Evolutionary conservation across 2,113 vertebrate genomes (phyloP).

Genomic region (Pterocles orientalis): DNA sequence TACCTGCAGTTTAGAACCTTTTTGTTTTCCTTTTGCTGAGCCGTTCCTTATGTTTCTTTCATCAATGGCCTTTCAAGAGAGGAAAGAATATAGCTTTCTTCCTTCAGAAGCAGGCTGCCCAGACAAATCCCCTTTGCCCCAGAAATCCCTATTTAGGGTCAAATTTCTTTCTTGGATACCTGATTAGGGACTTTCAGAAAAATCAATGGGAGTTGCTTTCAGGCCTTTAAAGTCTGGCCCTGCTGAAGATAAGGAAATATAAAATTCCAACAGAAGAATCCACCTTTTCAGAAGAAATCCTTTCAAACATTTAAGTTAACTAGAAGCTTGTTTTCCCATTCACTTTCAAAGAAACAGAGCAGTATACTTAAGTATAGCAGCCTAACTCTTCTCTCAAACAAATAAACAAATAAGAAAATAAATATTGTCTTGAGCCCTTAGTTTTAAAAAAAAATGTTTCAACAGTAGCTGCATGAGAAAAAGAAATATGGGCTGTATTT

Average conservation of each 20-base stretch:
- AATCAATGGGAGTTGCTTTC: constrained; percentile 1
- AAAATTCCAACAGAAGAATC: background rate
- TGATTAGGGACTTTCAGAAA: constrained; percentile 9
- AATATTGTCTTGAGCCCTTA: background rate
- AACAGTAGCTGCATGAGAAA: background rate
- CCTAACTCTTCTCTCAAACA: background rate
- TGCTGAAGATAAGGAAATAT: background rate
- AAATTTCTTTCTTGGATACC: constrained; percentile 7
- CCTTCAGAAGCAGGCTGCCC: background rate
- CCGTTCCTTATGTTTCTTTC: background rate
- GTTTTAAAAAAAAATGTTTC: background rate
- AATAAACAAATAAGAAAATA: background rate
- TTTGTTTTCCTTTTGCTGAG: background rate
- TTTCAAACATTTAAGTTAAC: background rate
- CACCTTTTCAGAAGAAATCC: background rate
- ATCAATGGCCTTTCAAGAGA: background rate
- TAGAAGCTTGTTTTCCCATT: background rate
- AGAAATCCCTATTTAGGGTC: background rate
- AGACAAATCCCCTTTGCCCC: background rate
- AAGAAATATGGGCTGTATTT: background rate
- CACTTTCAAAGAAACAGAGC: background rate
- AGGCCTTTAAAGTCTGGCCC: background rate
- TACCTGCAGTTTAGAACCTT: background rate
- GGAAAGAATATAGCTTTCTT: background rate
- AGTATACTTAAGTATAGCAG: background rate